Conservation (phyloP, 2,888 invertebrate genomes). For the Apoda limacodes region DNA sequence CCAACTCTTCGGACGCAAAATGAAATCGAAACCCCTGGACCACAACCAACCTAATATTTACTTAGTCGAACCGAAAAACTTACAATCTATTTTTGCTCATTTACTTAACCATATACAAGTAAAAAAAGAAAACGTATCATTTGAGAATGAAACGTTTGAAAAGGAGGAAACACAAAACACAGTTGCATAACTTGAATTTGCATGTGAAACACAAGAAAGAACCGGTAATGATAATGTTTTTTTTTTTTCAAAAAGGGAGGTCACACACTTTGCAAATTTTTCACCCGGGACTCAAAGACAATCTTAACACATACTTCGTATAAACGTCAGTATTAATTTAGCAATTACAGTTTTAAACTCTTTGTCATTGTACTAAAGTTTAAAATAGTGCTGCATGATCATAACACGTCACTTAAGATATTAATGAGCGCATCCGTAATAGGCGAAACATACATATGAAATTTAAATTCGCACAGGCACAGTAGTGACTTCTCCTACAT, state of each 20-base stretch:
- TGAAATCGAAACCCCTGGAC: too few relatives aligned
- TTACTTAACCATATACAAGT: too few relatives aligned
- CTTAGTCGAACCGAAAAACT: too few relatives aligned
- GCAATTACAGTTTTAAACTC: too few relatives aligned
- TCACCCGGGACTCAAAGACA: slow-evolving; percentile 58
- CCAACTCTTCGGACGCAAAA: too few relatives aligned
- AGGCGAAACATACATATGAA: slow-evolving; percentile 69
- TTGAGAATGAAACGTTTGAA: too few relatives aligned
- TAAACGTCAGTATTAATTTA: slow-evolving; percentile 34
- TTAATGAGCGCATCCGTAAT: slow-evolving; percentile 70
- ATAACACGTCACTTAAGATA: slow-evolving; percentile 67
- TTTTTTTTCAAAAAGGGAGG: slow-evolving; percentile 57
- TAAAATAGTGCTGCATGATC: slow-evolving; percentile 31
- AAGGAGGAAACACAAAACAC: too few relatives aligned
- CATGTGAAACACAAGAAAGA: slow-evolving; percentile 57
- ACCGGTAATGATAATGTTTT: slow-evolving; percentile 58
- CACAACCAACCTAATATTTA: too few relatives aligned
- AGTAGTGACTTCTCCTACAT: slow-evolving; percentile 64
- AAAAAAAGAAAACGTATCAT: too few relatives aligned
- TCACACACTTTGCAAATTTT: slow-evolving; percentile 66
- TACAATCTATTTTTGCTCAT: too few relatives aligned
- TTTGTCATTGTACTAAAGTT: too few relatives aligned
- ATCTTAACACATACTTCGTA: slow-evolving; percentile 55
- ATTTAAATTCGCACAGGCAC: slow-evolving; percentile 66
- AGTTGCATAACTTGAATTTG: too few relatives aligned